Evolutionary conservation across 1,140 invertebrate species (phyloP).

Genomic region (Pomacea maculata): DNA sequence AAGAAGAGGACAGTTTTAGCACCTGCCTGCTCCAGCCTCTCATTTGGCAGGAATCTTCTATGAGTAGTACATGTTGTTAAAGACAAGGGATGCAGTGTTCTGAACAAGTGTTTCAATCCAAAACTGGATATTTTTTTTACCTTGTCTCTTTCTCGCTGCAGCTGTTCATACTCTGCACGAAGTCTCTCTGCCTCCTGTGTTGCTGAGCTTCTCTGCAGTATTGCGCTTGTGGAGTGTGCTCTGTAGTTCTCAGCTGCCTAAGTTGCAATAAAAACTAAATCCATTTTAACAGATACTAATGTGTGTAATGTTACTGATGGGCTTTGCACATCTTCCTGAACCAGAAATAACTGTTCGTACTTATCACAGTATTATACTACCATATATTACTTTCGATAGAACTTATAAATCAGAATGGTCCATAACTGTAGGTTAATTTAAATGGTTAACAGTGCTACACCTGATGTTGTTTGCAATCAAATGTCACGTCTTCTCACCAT

Average conservation of each 20-base stretch:
- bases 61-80: too few relatives aligned
- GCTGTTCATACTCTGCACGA: conserved; percentile 39
- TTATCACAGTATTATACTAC: too few relatives aligned
- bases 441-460: too few relatives aligned
- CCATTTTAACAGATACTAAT: too few relatives aligned
- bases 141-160: conserved; percentile 45
- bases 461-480: not conserved
- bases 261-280: not conserved
- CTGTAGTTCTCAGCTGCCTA: conserved; percentile 48
- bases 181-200: conserved; percentile 45
- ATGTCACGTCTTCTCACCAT: conserved; percentile 37
- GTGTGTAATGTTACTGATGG: too few relatives aligned
- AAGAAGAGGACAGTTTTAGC: too few relatives aligned
- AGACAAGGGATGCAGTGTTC: too few relatives aligned
- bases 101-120: not conserved
- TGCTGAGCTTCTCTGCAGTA: conserved; percentile 49
- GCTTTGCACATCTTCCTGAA: too few relatives aligned
- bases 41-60: too few relatives aligned
- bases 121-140: conserved; percentile 20
- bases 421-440: not conserved
- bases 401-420: not conserved
- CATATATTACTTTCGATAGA: too few relatives aligned
- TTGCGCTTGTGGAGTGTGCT: conserved; percentile 49
- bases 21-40: too few relatives aligned
- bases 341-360: too few relatives aligned